These are phyloP conservation scores for Lophotriccus pileatus DNA, from an alignment of 2,797 vertebrate species.

Conservation along the genomic window DNA sequence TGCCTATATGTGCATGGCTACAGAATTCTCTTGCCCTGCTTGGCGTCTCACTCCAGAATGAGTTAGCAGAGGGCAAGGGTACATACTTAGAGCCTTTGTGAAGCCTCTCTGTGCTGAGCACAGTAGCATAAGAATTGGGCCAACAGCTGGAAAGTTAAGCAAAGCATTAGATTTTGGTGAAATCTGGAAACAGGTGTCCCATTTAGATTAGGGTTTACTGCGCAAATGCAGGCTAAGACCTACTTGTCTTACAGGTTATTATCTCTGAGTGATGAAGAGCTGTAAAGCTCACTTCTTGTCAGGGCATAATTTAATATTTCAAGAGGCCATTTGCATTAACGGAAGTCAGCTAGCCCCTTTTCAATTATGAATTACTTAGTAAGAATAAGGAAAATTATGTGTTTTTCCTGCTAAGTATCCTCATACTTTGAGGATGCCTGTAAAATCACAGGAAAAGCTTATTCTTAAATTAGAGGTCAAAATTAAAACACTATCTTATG, in stretches of 20 bases:
- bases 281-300: conserved; percentile 51
- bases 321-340: conserved; percentile 54
- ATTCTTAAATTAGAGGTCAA: background rate
- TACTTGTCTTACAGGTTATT: conserved; percentile 38
- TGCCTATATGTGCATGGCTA: accelerated
- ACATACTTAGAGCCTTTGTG: background rate
- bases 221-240: background rate
- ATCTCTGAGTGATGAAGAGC: conserved; percentile 52
- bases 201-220: background rate
- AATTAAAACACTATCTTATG: background rate
- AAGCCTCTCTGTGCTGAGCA: background rate
- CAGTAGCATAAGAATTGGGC: background rate
- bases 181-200: background rate
- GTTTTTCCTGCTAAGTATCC: conserved; percentile 13
- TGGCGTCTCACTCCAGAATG: accelerated
- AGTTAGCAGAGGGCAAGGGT: background rate
- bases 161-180: background rate
- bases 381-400: conserved; percentile 28
- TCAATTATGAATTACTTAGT: conserved; percentile 35
- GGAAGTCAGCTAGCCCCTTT: conserved; percentile 43
- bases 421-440: background rate
- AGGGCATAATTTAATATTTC: conserved; percentile 58
- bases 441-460: background rate
- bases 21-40: background rate
- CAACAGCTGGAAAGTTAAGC: background rate